Conservation (phyloP, 2,797 vertebrate species). For the Nasua narica region DNA sequence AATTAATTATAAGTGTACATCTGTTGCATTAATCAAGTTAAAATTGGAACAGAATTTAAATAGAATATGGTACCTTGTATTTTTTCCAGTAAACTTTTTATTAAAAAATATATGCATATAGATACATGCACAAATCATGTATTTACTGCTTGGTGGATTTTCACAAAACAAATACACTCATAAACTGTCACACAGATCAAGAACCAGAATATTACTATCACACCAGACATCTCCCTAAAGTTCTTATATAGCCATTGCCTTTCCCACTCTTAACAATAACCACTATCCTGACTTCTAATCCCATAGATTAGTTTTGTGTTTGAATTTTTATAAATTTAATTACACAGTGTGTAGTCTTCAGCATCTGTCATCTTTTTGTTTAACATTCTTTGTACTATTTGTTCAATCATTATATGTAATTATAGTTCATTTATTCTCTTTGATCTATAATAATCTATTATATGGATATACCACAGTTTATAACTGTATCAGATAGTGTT, state of each 20-base stretch:
- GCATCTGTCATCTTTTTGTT: background rate
- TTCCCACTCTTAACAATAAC: background rate
- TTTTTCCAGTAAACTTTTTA: background rate
- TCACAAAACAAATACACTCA: background rate
- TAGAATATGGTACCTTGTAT: background rate
- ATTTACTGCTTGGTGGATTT: background rate
- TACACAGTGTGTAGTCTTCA: background rate
- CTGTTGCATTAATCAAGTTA: constrained; percentile 66
- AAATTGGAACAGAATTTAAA: constrained; percentile 65
- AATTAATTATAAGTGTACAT: constrained; percentile 64
- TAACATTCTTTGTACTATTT: background rate
- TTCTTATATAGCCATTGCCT: background rate
- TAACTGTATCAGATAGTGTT: background rate
- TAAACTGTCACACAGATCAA: background rate
- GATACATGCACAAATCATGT: background rate
- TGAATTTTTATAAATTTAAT: background rate
- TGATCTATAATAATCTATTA: background rate
- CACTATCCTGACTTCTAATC: background rate
- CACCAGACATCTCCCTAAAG: background rate
- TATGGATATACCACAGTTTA: background rate
- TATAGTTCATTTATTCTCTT: background rate
- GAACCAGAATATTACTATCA: background rate
- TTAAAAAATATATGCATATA: background rate
- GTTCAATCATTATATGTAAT: background rate
- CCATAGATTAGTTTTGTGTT: background rate